Conservation (phyloP, 2,797 vertebrate species). For the Girardinus metallicus region DNA sequence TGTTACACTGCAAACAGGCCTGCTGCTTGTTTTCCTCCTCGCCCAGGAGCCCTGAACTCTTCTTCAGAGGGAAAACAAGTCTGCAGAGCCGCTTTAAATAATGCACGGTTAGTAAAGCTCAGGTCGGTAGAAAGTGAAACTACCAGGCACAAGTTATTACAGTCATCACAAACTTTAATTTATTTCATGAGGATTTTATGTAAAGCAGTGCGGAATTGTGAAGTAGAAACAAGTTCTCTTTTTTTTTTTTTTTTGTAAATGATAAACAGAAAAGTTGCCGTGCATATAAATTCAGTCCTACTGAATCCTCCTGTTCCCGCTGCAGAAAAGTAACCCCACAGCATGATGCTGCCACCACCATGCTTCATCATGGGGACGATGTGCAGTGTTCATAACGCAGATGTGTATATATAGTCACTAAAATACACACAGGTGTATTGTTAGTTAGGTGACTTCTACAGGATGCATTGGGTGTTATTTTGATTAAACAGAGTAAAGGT, state of each 20-base stretch:
- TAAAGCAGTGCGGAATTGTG: background rate
- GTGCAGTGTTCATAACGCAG: background rate
- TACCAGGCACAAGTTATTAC: background rate
- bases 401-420: too few species aligned
- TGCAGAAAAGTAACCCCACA: background rate
- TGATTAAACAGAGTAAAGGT: background rate
- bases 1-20: slow-evolving; percentile 52
- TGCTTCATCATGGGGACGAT: background rate
- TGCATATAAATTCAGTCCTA: background rate
- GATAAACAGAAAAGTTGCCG: background rate
- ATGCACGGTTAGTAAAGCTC: background rate
- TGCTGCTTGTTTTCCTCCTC: slow-evolving; percentile 47
- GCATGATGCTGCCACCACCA: background rate
- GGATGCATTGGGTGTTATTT: background rate
- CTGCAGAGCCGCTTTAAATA: slow-evolving; percentile 13
- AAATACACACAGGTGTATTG: background rate
- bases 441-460: background rate
- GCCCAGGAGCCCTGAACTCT: slow-evolving; percentile 38
- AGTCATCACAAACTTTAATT: background rate
- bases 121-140: background rate
- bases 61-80: slow-evolving; percentile 58
- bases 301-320: background rate
- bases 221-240: background rate
- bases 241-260: background rate
- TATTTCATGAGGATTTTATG: background rate